A percentile compares a stretch with the other conserved stretches of the same genome.
These are phyloP conservation scores for Glyphotaelius pellucidus DNA, from an alignment of 2,888 invertebrate genomes.

Conservation along the genomic window DNA sequence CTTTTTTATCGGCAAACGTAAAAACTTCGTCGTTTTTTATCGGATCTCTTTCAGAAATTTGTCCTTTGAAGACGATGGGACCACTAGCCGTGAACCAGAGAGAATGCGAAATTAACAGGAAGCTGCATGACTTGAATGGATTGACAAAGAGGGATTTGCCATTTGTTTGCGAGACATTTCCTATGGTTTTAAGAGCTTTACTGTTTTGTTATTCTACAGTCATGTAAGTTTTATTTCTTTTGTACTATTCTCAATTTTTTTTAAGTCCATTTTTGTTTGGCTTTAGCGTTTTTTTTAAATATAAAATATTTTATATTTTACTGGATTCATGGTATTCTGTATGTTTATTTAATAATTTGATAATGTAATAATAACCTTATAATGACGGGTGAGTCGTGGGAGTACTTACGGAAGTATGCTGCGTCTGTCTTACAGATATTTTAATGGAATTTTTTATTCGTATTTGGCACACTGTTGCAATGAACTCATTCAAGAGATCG, in stretches of 20 bases:
- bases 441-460: too few relatives aligned
- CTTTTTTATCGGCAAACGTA: slow-evolving; percentile 20
- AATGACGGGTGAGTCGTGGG: too few relatives aligned
- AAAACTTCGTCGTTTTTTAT: slow-evolving; percentile 23
- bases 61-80: slow-evolving; percentile 35
- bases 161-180: neutral
- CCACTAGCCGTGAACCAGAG: neutral
- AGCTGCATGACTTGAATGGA: slow-evolving; percentile 3
- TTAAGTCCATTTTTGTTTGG: neutral
- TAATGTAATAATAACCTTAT: too few relatives aligned
- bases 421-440: too few relatives aligned
- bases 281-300: too few relatives aligned
- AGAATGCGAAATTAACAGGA: slow-evolving; percentile 31
- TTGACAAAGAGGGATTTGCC: neutral
- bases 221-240: neutral
- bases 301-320: too few relatives aligned
- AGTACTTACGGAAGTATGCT: too few relatives aligned
- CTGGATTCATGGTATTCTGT: too few relatives aligned
- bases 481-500: too few relatives aligned
- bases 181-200: neutral
- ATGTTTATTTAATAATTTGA: too few relatives aligned
- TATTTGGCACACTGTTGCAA: too few relatives aligned
- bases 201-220: neutral
- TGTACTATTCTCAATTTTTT: neutral
- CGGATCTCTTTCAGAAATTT: neutral